A percentile compares a stretch with the other conserved stretches of the same genome.
Evolutionary conservation across 2,113 vertebrate species (phyloP).

Genomic region (Bagarius yarrelli): DNA sequence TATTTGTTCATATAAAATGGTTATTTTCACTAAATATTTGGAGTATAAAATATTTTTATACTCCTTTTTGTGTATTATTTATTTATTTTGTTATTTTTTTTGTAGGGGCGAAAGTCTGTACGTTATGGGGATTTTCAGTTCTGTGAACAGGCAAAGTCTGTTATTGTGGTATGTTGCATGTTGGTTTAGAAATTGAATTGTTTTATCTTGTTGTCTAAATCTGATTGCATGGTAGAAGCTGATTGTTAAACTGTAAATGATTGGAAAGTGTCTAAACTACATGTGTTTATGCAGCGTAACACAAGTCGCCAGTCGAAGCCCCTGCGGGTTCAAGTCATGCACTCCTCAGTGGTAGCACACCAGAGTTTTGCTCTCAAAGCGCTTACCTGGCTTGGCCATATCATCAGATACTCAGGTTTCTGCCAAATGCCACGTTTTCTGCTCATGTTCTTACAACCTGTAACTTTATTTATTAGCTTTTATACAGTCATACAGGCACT

Average conservation of each 20-base stretch:
- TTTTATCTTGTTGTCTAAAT: not conserved
- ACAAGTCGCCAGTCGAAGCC: conserved; percentile 96
- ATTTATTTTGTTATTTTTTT: not conserved
- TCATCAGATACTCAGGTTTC: conserved; percentile 92
- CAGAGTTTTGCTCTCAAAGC: conserved; percentile 94
- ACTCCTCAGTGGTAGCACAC: conserved; percentile 94
- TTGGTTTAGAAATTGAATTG: not conserved
- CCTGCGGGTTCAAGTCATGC: conserved; percentile 95
- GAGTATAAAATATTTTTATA: not conserved
- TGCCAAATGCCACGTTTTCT: not conserved
- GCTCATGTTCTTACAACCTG: not conserved
- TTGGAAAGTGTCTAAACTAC: conserved; percentile 21
- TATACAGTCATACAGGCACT: not conserved
- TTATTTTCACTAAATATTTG: too few species aligned
- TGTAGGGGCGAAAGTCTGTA: conserved; percentile 91
- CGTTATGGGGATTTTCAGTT: conserved; percentile 91
- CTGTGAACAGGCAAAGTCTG: conserved; percentile 93
- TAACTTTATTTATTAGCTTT: not conserved
- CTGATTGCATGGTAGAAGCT: not conserved
- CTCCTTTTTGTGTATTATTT: not conserved
- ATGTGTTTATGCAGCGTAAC: conserved; percentile 78
- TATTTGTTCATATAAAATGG: too few species aligned
- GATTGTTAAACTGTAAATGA: not conserved
- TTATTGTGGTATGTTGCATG: conserved; percentile 88
- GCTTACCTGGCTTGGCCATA: conserved; percentile 86